Conservation (phyloP, 2,797 vertebrate species). For the Anomalospiza imberbis region DNA sequence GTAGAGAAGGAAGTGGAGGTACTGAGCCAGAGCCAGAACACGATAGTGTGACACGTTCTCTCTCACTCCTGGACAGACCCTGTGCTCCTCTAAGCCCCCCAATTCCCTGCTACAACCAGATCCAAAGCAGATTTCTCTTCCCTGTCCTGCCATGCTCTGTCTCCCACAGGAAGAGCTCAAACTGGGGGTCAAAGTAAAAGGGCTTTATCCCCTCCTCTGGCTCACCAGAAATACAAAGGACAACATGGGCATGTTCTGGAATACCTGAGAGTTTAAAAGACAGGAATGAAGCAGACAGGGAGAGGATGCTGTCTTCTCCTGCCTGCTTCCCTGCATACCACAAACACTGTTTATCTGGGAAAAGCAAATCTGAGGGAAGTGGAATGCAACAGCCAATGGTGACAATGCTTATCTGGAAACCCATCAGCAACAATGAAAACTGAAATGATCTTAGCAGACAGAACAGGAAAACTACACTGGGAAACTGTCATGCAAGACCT, state of each 20-base stretch:
- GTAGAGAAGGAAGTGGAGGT: not conserved
- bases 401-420: not conserved
- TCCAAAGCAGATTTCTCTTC: not conserved
- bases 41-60: not conserved
- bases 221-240: not conserved
- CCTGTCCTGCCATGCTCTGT: not conserved
- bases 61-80: not conserved
- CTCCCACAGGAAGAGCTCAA: not conserved
- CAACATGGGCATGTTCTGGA: rapidly evolving
- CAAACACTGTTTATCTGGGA: not conserved
- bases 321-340: not conserved
- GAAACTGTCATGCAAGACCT: not conserved
- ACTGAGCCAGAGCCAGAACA: not conserved
- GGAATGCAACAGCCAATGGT: not conserved
- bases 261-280: not conserved
- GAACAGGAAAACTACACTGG: not conserved
- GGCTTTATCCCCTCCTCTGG: not conserved
- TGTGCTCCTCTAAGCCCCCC: not conserved
- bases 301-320: not conserved
- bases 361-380: not conserved
- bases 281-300: not conserved
- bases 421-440: not conserved
- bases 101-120: not conserved
- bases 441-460: not conserved
- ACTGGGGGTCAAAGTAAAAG: not conserved